Evolutionary conservation across 2,113 vertebrate genomes (phyloP), one percentile per base, ranked within the genome.

Genomic region (Stigmatopora nigra): DNA sequence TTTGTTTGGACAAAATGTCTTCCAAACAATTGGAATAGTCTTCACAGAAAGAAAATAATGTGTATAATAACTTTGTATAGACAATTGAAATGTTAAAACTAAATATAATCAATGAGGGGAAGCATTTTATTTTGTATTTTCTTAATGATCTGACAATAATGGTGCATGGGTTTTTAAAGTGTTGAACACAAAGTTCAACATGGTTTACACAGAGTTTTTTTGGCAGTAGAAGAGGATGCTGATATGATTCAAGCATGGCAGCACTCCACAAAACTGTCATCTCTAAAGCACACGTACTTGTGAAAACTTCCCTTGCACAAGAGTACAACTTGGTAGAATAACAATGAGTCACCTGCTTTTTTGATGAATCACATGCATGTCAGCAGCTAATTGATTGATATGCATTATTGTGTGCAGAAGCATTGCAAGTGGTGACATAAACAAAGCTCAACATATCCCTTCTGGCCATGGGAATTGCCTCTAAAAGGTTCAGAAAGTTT

Each of bases 301-400:
- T 76, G 72, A 86, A 82, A 80, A 75, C 74, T 70, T 73, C 78
- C 71, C 67, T 78, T 68, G 74, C 68, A 76, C 71, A 68, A 77
- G 55, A 62, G 38, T 64, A 65, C 72, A 83, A 73, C 78, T 56
- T 76, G 49, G 69, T 63, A 71, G 53, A 69, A 79, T 48, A 38
- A 36, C 44, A 61, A 55, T 83, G 78, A 84, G 62, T 85, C 84
- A 83, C 36, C 56, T 68, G 77, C 75, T 65, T 55, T 65, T 55
- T 61, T 68, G 68, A 71, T 67, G 45, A 51, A 53, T 63, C 61
- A 59, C 62, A 49, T 52, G 72, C 13, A 15, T 51, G 61, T 63
- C 67, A 41, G 61, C 3, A 47, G 64, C 67, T 69, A 61, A 57
- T 68, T 63, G 68, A 19, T 72, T 57, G 52, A 44, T 51, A 68